Evolutionary conservation across 2,888 invertebrate species (phyloP), one percentile per base, ranked within the genome.

Genomic region (Drosophila leonis): DNA sequence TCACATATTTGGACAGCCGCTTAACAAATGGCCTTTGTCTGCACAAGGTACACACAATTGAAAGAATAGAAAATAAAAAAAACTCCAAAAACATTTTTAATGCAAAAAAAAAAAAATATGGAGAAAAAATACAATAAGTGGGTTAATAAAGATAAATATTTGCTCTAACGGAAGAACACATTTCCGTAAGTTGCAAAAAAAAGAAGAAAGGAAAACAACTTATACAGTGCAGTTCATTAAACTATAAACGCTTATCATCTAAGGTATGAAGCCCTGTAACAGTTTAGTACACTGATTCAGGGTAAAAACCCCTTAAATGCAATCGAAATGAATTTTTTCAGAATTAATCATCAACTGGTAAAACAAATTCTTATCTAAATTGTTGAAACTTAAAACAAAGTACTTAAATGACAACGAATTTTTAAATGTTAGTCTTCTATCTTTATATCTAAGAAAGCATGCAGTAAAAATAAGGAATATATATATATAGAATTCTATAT

Each of bases 1-100:
- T 85, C 83, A 82, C 46, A 24, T n/a, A 24, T 49, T 52, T 75
- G 18, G 55, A 75, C 82, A 68, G 68, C 18, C 29, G 60, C 20
- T 44, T 55, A 65, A 75, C 64, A 57, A 60, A 79, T 68, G 41
- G 35, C 20, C 27, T 41, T 51, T 54, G 42, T 48, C 42, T 42
- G 12, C 48, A 0, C 37, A 52, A 27, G 10, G 49, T 51, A 20
- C 31, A 37, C 18, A 35, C 4, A 20, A 18, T 7, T 3, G 12
- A 48, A 37, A 7, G 10, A 13, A 13, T 29, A 46, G n/a, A 18
- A 24, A 56, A 33, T 8, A 1, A 39, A 27, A 27, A 24, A 15
- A 35, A 29, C 24, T 20, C 46, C 4, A 8, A 37, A 44, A 37
- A 10, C 6, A 24, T 37, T 48, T 48, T 15, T 37, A 59, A 29